Conservation (phyloP, 2,797 vertebrate species). For the Manis pentadactyla region DNA sequence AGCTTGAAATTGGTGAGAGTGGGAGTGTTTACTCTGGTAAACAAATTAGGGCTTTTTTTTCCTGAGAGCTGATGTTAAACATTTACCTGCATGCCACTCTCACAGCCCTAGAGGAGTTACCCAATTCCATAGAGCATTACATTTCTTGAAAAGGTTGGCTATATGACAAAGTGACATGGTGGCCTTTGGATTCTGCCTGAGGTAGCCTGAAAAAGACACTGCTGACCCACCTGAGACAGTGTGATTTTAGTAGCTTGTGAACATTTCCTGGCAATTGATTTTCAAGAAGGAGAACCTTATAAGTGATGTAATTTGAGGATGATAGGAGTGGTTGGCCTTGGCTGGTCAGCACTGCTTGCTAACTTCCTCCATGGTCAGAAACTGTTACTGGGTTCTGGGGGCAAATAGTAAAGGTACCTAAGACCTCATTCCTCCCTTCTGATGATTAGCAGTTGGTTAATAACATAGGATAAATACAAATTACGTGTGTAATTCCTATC, state of each 20-base stretch:
- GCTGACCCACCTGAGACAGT: background rate
- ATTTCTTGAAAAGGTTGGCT: background rate
- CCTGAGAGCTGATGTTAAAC: background rate
- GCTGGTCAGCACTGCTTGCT: background rate
- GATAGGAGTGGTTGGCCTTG: background rate
- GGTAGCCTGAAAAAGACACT: background rate
- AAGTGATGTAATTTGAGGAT: background rate
- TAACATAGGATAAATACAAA: background rate
- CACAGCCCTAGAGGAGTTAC: background rate
- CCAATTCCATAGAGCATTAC: background rate
- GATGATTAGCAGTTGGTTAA: background rate
- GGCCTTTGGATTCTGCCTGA: background rate
- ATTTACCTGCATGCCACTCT: background rate
- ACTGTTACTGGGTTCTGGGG: background rate
- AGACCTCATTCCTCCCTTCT: background rate
- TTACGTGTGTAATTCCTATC: background rate
- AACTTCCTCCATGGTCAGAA: background rate
- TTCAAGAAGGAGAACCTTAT: conserved; percentile 21
- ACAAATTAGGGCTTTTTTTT: background rate
- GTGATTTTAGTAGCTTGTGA: background rate
- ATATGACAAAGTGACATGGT: background rate
- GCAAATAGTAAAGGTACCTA: background rate
- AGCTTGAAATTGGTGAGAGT: background rate
- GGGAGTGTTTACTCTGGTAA: background rate
- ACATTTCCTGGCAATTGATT: background rate